Evolutionary conservation across 2,888 invertebrate genomes (phyloP).

Genomic region (Drosophila mettleri): DNA sequence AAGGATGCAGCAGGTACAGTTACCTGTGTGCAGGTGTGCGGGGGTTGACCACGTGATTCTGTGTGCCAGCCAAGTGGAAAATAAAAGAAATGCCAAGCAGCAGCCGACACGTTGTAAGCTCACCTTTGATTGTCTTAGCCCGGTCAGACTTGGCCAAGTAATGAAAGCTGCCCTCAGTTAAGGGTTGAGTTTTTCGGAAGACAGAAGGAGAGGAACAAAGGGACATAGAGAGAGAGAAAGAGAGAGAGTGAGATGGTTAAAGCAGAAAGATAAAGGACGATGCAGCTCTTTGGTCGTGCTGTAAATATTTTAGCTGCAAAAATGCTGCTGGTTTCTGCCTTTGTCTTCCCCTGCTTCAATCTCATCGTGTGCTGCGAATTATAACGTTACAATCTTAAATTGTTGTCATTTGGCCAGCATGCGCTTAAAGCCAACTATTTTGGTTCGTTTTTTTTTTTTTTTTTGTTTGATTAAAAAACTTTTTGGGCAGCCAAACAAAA

Average conservation of each 20-base stretch:
- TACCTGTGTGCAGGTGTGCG: not conserved
- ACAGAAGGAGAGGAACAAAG: not conserved
- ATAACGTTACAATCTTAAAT: constrained; percentile 61
- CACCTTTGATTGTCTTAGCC: constrained; percentile 81
- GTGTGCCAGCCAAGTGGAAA: constrained; percentile 65
- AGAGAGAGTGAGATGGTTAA: no score
- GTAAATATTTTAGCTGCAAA: constrained; percentile 63
- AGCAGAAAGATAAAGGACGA: not conserved
- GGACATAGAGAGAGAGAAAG: not conserved
- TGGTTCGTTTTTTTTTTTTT: no score
- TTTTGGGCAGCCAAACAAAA: constrained; percentile 33
- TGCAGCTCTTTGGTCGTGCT: constrained; percentile 21
- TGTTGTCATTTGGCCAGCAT: constrained; percentile 62
- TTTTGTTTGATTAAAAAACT: constrained; percentile 80
- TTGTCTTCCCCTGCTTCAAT: constrained; percentile 8
- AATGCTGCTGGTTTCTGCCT: constrained; percentile 49
- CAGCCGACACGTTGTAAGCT: constrained; percentile 50
- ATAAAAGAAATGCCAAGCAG: constrained; percentile 66
- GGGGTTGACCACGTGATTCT: constrained; percentile 61
- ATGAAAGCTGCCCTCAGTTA: constrained; percentile 57
- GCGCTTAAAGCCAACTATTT: constrained; percentile 72
- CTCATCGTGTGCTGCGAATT: constrained; percentile 46
- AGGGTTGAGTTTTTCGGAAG: constrained; percentile 22
- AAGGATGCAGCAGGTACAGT: constrained; percentile 52
- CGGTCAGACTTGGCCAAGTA: constrained; percentile 60